Conservation (phyloP, 2,888 invertebrate genomes). For the Drosophila greeni region DNA sequence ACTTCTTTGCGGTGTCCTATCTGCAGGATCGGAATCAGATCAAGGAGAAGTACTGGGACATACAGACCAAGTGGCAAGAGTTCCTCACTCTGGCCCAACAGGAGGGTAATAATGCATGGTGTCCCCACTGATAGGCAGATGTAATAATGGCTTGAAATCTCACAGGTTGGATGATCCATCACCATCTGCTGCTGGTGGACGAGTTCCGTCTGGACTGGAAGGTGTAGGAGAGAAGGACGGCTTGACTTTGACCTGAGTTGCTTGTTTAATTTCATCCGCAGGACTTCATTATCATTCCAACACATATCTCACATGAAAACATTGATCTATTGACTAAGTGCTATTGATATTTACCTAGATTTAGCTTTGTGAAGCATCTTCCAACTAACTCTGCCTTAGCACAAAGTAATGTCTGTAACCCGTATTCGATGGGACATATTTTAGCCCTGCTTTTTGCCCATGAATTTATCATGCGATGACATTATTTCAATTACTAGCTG, state of each 20-base stretch:
- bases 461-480: conserved; percentile 27
- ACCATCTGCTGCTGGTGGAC: conserved; percentile 81
- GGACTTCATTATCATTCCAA: conserved; percentile 43
- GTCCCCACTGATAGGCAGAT: background rate
- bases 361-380: conserved; percentile 58
- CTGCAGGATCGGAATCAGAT: conserved; percentile 79
- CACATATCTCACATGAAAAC: conserved; percentile 65
- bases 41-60: conserved; percentile 80
- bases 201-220: conserved; percentile 81
- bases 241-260: conserved; percentile 25
- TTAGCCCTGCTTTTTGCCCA: conserved; percentile 25
- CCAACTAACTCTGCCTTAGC: conserved; percentile 72
- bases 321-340: conserved; percentile 55
- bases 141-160: background rate
- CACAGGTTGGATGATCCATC: conserved; percentile 82
- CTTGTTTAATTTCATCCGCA: conserved; percentile 42
- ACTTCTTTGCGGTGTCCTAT: conserved; percentile 79
- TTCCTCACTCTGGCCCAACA: conserved; percentile 78
- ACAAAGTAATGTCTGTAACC: conserved; percentile 60
- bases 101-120: conserved; percentile 75
- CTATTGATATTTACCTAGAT: conserved; percentile 54
- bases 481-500: conserved; percentile 31
- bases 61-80: conserved; percentile 80
- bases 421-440: conserved; percentile 50
- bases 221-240: conserved; percentile 58